Evolutionary conservation across 2,888 invertebrate genomes (phyloP).

Genomic region (Himalopsyche japonica): DNA sequence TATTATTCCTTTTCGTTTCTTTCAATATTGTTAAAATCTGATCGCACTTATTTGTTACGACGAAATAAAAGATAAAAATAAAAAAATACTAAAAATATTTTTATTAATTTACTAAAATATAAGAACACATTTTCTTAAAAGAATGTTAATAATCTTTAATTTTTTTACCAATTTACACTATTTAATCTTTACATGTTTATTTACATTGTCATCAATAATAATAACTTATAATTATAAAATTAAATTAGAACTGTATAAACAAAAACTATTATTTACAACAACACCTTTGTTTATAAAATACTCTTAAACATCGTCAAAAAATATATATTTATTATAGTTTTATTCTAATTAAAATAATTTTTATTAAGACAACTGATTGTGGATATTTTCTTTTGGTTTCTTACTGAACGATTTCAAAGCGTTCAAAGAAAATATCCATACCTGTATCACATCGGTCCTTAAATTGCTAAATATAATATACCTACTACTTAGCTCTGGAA

Average conservation of each 20-base stretch:
- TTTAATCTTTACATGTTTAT: conserved; percentile 44
- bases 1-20: too few relatives aligned
- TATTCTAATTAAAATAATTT: conserved; percentile 5
- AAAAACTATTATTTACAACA: conserved; percentile 40
- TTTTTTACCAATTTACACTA: conserved; percentile 62
- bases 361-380: conserved; percentile 12
- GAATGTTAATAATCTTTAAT: conserved; percentile 61
- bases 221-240: conserved; percentile 45
- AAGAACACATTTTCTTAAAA: conserved; percentile 65
- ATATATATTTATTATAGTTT: conserved; percentile 26
- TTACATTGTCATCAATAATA: conserved; percentile 52
- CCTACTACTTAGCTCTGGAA: conserved; percentile 29
- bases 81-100: conserved; percentile 58
- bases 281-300: conserved; percentile 39
- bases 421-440: conserved; percentile 6
- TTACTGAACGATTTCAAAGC: not conserved
- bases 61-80: conserved; percentile 33
- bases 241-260: conserved; percentile 36
- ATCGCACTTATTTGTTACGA: not conserved
- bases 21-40: too few relatives aligned
- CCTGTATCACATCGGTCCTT: conserved; percentile 39
- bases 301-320: conserved; percentile 37
- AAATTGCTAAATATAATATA: conserved; percentile 11
- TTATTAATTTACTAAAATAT: conserved; percentile 63
- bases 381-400: conserved; percentile 1